These are phyloP conservation scores for Echiichthys vipera DNA, from an alignment of 2,797 vertebrate genomes.

Conservation along the genomic window DNA sequence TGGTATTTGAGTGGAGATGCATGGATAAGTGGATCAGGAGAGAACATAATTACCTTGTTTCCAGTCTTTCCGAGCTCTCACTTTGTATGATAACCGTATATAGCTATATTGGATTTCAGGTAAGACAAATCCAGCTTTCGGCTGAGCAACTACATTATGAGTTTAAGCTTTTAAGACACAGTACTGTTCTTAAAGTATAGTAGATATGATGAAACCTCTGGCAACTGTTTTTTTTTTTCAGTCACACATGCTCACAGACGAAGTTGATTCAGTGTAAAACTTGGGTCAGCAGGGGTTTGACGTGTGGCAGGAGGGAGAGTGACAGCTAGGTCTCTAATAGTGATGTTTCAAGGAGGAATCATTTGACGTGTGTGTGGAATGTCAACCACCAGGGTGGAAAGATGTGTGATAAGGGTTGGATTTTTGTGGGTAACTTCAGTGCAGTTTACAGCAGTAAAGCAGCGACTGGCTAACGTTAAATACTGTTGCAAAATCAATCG, in stretches of 20 bases:
- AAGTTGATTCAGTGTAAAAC: slow-evolving; percentile 36
- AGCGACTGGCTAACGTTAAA: no score
- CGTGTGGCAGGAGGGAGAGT: slow-evolving; percentile 24
- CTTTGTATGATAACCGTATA: slow-evolving; percentile 40
- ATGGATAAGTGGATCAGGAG: slow-evolving; percentile 6
- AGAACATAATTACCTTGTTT: slow-evolving; percentile 11
- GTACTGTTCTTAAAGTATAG: slow-evolving; percentile 16
- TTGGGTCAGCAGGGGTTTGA: slow-evolving; percentile 39
- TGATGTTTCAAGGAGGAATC: slow-evolving; percentile 33
- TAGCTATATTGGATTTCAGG: slow-evolving; percentile 41
- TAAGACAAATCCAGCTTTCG: slow-evolving; percentile 43
- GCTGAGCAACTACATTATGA: slow-evolving; percentile 43
- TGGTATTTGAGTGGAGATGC: background rate
- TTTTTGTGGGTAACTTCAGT: slow-evolving; percentile 1
- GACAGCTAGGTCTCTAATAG: slow-evolving; percentile 24
- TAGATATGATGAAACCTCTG: slow-evolving; percentile 56
- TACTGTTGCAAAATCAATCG: no score
- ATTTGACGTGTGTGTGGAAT: slow-evolving; percentile 21
- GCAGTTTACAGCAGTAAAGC: background rate
- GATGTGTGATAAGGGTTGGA: background rate
- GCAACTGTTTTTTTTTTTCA: slow-evolving; percentile 24
- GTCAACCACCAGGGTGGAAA: slow-evolving; percentile 1
- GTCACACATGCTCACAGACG: slow-evolving; percentile 21
- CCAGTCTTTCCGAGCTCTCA: slow-evolving; percentile 16
- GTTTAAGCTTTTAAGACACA: slow-evolving; percentile 37